Evolutionary conservation across 2,797 vertebrate genomes (phyloP), one percentile per base, ranked within the genome.

Genomic region (Hybognathus amarus): DNA sequence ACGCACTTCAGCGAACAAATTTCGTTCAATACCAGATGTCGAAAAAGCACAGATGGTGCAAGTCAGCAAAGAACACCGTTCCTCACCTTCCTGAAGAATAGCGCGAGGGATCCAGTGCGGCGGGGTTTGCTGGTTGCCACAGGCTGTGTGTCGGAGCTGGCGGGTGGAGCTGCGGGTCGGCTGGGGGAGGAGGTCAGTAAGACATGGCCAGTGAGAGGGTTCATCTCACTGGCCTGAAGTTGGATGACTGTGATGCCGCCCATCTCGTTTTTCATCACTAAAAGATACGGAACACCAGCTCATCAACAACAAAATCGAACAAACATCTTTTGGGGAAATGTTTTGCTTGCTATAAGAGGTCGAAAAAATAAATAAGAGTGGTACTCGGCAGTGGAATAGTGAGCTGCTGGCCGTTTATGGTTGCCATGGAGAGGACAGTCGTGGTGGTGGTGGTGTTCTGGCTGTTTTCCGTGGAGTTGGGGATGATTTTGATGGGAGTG

Each of bases 21-120:
- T 18, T n/a, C 12, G 24, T 38, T 75, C 22, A 76, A 76, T 17
- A 27, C 13, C 10, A n/a, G 18, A 11, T 11, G 36, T 15, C 5
- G 17, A 56, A 75, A 52, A 52, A 12, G 20, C 11, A 2, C 69
- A 54, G 24, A 64, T 68, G 45, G 66, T 68, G 18, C 1, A 50
- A 27, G 4, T 52, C 70, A 38, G 38, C 67, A 18, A 36, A 36
- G 9, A 36, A 36, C 24, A 27, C 13, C 20, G 10, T 7, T 1
- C 42, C 79, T 42, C 40, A 98, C 98, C 96, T 99, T 99, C 84
- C 98, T 96, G 91, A 98, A 98, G 91, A 99, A 99, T 15, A 99
- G 94, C 0, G 97, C 97, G 75, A 99, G 92, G 0, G 98, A 99
- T 0, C 98, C 98, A 0, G 97, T 98, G 88, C 94, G 96, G 52